These are phyloP conservation scores for Tuta absoluta DNA, from an alignment of 2,888 invertebrate genomes.

Conservation along the genomic window DNA sequence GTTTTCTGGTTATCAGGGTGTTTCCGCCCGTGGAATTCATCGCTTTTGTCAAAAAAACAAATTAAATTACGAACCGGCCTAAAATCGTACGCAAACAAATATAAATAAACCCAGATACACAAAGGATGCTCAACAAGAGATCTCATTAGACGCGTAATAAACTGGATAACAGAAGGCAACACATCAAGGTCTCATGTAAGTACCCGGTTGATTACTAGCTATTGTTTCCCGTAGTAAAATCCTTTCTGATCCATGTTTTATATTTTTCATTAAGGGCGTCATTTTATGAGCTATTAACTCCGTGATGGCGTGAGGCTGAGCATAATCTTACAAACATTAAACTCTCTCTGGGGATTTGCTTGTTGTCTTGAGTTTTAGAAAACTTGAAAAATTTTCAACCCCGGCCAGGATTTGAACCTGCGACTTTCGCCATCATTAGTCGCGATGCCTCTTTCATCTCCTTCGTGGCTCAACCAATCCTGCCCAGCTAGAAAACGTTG, in stretches of 20 bases:
- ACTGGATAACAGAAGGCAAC: slow-evolving; percentile 13
- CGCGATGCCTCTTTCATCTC: too few species aligned
- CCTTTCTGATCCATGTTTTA: slow-evolving; percentile 49
- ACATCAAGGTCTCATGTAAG: background rate
- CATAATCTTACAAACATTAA: slow-evolving; percentile 1
- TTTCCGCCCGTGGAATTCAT: too few species aligned
- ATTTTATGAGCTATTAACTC: slow-evolving; percentile 44
- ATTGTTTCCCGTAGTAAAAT: slow-evolving; percentile 19
- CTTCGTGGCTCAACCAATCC: too few species aligned
- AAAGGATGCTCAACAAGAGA: slow-evolving; percentile 2
- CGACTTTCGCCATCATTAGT: too few species aligned
- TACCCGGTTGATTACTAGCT: slow-evolving; percentile 17
- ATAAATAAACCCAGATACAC: background rate
- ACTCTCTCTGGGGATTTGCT: too few species aligned
- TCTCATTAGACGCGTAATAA: slow-evolving; percentile 15
- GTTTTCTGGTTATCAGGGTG: too few species aligned
- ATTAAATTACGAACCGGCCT: background rate
- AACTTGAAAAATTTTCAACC: too few species aligned
- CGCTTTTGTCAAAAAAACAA: background rate
- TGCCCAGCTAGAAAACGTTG: too few species aligned
- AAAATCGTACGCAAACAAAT: background rate
- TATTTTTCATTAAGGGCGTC: slow-evolving; percentile 56
- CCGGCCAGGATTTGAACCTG: too few species aligned
- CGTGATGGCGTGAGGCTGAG: background rate
- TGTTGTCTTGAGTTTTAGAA: too few species aligned